Conservation (phyloP, 2,888 invertebrate genomes). For the Drosophila neotestacea region DNA sequence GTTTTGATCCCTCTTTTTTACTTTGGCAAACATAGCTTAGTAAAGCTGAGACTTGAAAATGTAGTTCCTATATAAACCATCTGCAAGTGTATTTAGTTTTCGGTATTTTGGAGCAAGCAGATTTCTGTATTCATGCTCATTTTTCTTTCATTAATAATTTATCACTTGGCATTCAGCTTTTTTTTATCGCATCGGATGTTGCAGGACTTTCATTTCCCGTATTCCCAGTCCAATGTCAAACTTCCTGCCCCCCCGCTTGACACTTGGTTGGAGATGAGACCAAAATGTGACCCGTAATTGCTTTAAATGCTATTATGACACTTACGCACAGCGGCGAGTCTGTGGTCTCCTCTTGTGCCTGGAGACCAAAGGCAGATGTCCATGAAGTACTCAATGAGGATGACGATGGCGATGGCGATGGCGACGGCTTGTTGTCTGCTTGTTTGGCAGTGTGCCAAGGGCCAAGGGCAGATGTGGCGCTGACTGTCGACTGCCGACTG, state of each 20-base stretch:
- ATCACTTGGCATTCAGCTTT: constrained; percentile 48
- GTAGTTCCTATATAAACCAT: background rate
- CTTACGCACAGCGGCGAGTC: constrained; percentile 69
- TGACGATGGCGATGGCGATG: constrained; percentile 8
- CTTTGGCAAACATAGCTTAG: too few relatives aligned
- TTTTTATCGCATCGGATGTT: constrained; percentile 66
- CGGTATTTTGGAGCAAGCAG: background rate
- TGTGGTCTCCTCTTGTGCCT: constrained; percentile 21
- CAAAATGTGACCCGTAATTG: constrained; percentile 79
- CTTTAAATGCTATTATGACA: constrained; percentile 83
- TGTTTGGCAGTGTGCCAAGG: constrained; percentile 65
- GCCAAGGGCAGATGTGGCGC: constrained; percentile 37
- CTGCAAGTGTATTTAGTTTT: constrained; percentile 28
- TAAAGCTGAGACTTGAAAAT: too few relatives aligned
- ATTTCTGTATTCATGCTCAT: background rate
- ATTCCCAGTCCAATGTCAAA: constrained; percentile 6
- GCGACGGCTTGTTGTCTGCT: constrained; percentile 46
- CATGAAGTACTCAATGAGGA: background rate
- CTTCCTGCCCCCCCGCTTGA: background rate
- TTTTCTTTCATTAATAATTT: constrained; percentile 52
- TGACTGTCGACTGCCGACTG: constrained; percentile 5
- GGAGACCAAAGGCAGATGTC: constrained; percentile 28
- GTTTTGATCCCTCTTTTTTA: too few relatives aligned
- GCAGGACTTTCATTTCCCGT: constrained; percentile 70
- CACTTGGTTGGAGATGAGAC: constrained; percentile 22